Evolutionary conservation across 2,888 invertebrate species (phyloP).

Genomic region (Cremastinae sp.): DNA sequence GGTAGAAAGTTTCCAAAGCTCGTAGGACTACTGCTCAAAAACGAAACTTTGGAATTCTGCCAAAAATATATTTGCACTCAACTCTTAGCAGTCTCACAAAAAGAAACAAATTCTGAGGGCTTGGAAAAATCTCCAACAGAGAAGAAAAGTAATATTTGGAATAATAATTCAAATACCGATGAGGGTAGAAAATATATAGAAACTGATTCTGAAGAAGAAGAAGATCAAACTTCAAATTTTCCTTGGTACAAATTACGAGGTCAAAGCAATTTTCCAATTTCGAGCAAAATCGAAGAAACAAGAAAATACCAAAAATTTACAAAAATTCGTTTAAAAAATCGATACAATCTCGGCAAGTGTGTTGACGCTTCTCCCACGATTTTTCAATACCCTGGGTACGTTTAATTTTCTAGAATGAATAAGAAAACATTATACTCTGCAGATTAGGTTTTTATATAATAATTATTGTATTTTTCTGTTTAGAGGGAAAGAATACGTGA

Average conservation of each 20-base stretch:
- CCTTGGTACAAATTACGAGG: conserved; percentile 73
- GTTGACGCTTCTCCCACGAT: conserved; percentile 89
- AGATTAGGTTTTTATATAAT: too few species aligned
- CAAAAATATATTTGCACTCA: conserved; percentile 69
- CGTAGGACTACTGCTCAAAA: conserved; percentile 82
- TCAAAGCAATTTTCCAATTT: conserved; percentile 21
- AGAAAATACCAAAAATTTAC: conserved; percentile 49
- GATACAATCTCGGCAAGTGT: conserved; percentile 87
- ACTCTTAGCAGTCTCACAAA: conserved; percentile 10
- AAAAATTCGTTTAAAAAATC: conserved; percentile 79
- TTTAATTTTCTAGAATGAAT: conserved; percentile 43
- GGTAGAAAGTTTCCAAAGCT: conserved; percentile 81
- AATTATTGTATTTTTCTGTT: conserved; percentile 24
- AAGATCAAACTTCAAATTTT: conserved; percentile 37
- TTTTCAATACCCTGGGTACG: conserved; percentile 80
- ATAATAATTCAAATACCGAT: too few species aligned
- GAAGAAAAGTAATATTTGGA: too few species aligned
- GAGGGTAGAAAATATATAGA: not conserved
- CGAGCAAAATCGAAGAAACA: not conserved
- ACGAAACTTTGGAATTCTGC: conserved; percentile 79
- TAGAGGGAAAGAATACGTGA: conserved; percentile 77
- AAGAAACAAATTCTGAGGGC: conserved; percentile 10
- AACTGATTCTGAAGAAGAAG: not conserved
- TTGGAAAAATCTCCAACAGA: conserved; percentile 15
- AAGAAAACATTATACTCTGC: not conserved